Conservation (phyloP, 2,888 invertebrate species). For the Nephrotoma guestfalica region DNA sequence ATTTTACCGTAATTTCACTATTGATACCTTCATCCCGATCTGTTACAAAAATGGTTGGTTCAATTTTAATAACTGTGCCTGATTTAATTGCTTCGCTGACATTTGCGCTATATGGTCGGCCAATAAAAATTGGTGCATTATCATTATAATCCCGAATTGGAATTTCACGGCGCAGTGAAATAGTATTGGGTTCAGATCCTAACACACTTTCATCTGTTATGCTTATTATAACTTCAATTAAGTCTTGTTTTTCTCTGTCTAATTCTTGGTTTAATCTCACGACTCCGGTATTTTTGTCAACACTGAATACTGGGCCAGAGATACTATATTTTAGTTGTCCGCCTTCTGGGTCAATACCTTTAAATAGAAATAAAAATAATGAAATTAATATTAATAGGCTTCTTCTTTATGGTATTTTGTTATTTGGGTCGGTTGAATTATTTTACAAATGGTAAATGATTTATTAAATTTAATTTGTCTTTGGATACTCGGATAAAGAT, state of each 20-base stretch:
- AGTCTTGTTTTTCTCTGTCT: constrained; percentile 54
- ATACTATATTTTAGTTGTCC: constrained; percentile 60
- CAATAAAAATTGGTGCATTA: constrained; percentile 59
- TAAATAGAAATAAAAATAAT: neutral
- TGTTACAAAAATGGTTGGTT: constrained; percentile 46
- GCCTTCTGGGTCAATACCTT: constrained; percentile 61
- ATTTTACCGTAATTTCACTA: constrained; percentile 50
- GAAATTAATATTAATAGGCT: neutral
- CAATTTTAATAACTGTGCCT: constrained; percentile 43
- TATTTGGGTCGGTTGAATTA: neutral
- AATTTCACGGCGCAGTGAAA: constrained; percentile 61
- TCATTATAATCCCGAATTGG: constrained; percentile 68
- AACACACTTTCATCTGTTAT: constrained; percentile 61
- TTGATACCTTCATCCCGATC: constrained; percentile 61
- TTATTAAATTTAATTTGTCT: neutral
- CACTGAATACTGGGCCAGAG: constrained; percentile 66
- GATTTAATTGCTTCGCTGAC: constrained; percentile 52
- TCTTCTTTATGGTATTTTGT: neutral
- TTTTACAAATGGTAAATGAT: neutral
- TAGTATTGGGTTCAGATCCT: constrained; percentile 60
- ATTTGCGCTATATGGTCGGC: constrained; percentile 55
- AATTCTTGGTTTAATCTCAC: constrained; percentile 53
- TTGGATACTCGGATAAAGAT: too few relatives aligned
- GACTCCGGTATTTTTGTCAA: constrained; percentile 60
- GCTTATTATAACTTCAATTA: constrained; percentile 66